Percentiles rank a stretch among this genome's conserved stretches.
Evolutionary conservation across 2,888 invertebrate genomes (phyloP).

Genomic region (Mellilla xanthometata): DNA sequence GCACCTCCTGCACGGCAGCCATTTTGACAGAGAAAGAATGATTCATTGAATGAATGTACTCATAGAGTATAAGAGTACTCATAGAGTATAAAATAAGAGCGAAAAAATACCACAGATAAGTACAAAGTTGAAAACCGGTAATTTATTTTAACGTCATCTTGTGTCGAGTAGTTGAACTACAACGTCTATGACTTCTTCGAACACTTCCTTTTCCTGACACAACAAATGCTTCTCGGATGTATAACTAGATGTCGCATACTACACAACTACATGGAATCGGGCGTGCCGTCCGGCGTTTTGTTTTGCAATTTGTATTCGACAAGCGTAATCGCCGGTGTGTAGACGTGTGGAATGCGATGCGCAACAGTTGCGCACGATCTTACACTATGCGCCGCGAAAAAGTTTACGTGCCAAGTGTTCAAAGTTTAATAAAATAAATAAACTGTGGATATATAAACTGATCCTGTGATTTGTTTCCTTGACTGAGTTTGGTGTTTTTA

Average conservation of each 20-base stretch:
- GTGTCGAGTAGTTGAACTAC: slow-evolving; percentile 25
- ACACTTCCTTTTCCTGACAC: neutral
- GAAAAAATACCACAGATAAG: neutral
- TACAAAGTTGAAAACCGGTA: slow-evolving; percentile 23
- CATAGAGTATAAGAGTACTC: no score
- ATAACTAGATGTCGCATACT: slow-evolving; percentile 45
- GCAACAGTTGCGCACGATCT: slow-evolving; percentile 56
- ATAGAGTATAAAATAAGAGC: slow-evolving; percentile 23
- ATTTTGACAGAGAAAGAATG: slow-evolving; percentile 78
- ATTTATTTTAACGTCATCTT: slow-evolving; percentile 35
- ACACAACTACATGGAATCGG: neutral
- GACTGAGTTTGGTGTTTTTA: slow-evolving; percentile 48
- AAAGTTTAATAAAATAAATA: slow-evolving; percentile 46
- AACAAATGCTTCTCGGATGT: slow-evolving; percentile 7
- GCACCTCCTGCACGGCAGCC: slow-evolving; percentile 79
- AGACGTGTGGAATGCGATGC: slow-evolving; percentile 56
- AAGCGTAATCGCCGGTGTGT: slow-evolving; percentile 59
- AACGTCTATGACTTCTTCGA: no score
- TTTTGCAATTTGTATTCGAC: slow-evolving; percentile 67
- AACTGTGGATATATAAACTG: slow-evolving; percentile 45
- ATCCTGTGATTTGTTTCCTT: slow-evolving; percentile 48
- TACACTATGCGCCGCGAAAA: slow-evolving; percentile 65
- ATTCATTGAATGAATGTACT: slow-evolving; percentile 45
- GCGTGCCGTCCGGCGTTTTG: neutral
- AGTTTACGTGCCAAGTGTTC: slow-evolving; percentile 58